phyloP scores from a whole-genome alignment of 2,888 invertebrate genomes.

The Neuroscelio doddi region DNA sequence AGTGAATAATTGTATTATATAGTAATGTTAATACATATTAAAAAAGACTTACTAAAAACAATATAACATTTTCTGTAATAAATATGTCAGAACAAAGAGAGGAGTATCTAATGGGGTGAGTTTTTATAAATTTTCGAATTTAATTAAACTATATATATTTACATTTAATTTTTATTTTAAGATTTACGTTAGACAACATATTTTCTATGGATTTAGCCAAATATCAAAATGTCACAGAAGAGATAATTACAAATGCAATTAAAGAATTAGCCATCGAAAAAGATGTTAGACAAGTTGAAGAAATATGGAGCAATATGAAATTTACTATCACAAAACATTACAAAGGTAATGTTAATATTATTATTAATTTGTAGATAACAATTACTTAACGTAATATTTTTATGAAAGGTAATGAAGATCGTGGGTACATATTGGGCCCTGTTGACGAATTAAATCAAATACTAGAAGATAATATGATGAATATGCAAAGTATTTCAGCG shows the following conservation, averaged over 20 bases:
- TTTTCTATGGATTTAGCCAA: constrained; percentile 93
- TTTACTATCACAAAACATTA: constrained; percentile 80
- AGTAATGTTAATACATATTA: no score
- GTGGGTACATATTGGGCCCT: constrained; percentile 86
- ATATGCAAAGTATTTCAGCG: constrained; percentile 91
- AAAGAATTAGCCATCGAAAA: constrained; percentile 94
- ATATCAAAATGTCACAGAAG: constrained; percentile 88
- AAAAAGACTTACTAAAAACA: no score
- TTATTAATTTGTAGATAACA: no score
- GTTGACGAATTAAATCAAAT: constrained; percentile 87
- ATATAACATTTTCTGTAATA: no score
- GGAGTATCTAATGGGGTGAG: no score
- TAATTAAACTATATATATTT: no score
- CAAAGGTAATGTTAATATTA: no score
- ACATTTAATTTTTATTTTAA: no score
- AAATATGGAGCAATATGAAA: constrained; percentile 79
- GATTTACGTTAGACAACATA: constrained; percentile 94
- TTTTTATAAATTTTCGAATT: no score
- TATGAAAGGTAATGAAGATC: constrained; percentile 78
- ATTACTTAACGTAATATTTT: no score
- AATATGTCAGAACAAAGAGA: no score
- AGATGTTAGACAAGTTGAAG: constrained; percentile 87
- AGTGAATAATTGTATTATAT: no score
- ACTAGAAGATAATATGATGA: constrained; percentile 92
- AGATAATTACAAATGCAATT: constrained; percentile 90